phyloP scores from a whole-genome alignment of 2,797 vertebrate genomes.

The Passerculus sandwichensis region DNA sequence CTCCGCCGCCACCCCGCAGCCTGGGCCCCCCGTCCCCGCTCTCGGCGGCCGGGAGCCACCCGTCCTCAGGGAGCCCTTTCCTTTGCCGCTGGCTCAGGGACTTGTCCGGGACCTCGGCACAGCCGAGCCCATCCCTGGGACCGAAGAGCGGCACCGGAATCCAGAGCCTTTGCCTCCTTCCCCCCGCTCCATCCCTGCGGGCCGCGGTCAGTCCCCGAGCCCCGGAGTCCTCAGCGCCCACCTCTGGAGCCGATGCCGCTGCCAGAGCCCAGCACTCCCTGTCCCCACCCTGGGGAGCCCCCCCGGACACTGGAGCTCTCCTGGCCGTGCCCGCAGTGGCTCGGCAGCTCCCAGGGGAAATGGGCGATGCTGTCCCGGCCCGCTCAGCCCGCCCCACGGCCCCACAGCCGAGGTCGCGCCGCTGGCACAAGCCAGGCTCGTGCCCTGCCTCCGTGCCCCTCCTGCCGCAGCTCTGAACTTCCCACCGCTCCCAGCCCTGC shows the following conservation, averaged over 20 bases:
- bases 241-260: neutral
- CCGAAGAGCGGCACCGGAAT: neutral
- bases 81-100: neutral
- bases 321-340: neutral
- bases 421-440: accelerated
- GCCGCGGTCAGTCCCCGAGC: neutral
- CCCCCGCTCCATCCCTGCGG: neutral
- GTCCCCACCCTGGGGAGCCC: neutral
- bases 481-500: neutral
- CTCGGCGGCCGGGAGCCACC: neutral
- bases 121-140: neutral
- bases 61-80: neutral
- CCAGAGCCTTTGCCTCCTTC: neutral
- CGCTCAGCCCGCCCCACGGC: accelerated
- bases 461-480: neutral
- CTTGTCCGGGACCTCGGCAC: neutral
- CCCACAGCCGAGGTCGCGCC: neutral
- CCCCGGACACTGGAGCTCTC: neutral
- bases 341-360: neutral
- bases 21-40: neutral
- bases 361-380: neutral
- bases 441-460: neutral
- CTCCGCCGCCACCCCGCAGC: neutral
- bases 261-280: neutral
- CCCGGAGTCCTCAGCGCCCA: neutral